Evolutionary conservation across 2,113 vertebrate species (phyloP), one percentile per base, ranked within the genome.

Genomic region (Trichomycterus rosablanca): DNA sequence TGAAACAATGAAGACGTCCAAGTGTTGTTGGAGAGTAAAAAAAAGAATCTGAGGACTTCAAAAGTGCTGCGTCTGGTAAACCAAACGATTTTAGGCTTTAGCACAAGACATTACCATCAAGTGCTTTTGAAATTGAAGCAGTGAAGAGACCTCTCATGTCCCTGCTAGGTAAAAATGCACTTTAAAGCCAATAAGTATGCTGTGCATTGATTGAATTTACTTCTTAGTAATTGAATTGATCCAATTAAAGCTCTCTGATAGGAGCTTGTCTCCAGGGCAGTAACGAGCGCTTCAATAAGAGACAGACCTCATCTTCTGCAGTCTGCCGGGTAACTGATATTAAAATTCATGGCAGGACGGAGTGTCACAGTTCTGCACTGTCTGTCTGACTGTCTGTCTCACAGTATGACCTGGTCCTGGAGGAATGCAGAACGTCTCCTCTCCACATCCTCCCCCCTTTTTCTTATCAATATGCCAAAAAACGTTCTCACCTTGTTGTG

Each of bases 161-260:
- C 3, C n/a, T n/a, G n/a, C n/a, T n/a, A n/a, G 53, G 40, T 34
- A 54, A 45, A 53, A 63, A 59, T 58, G 63, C 24, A 49, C 26
- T 72, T 58, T 48, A 39, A 14, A 34, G 35, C 20, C 46, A 64
- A 60, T 65, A 68, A 52, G 40, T 60, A 68, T 65, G 50, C 50
- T 39, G 28, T 1, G 14, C 60, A 68, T 59, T 44, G 39, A 59
- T 26, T 69, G 30, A 68, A 53, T 35, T 42, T 18, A 48, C 26
- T 20, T 53, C 9, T 52, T 57, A 52, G 40, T 73, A 73, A 73
- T 73, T 69, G 53, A 66, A 73, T 50, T 62, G 52, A 66, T 69
- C 57, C 52, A 73, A 62, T 69, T 66, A 62, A 53, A 66, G 48
- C 49, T 50, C 57, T 44, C 39, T 61, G 61, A 60, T 68, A 65